These are phyloP conservation scores for Aporophyla lueneburgensis DNA, from an alignment of 2,888 invertebrate species.

Conservation along the genomic window DNA sequence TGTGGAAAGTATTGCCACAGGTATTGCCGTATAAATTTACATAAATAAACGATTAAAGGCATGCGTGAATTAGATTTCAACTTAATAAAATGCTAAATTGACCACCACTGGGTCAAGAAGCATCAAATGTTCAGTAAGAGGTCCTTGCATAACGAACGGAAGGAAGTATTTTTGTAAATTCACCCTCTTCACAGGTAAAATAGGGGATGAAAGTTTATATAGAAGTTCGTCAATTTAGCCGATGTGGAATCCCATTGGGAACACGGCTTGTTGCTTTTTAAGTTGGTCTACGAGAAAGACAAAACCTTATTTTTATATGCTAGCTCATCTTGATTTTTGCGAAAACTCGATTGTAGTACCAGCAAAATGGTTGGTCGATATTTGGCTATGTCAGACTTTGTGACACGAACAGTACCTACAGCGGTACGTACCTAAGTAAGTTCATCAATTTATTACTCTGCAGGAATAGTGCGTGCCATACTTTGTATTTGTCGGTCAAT, in stretches of 20 bases:
- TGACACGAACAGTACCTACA: constrained; percentile 16
- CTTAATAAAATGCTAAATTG: not conserved
- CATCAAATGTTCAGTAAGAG: not conserved
- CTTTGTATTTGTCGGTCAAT: constrained; percentile 31
- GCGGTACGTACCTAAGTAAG: not conserved
- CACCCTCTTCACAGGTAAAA: not conserved
- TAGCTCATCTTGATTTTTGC: constrained; percentile 3
- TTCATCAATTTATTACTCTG: constrained; percentile 22
- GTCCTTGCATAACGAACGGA: not conserved
- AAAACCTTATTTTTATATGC: not conserved
- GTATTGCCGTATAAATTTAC: not conserved
- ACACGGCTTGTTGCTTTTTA: not conserved
- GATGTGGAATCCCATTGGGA: not conserved
- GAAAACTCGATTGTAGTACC: constrained; percentile 1
- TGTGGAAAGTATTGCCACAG: not conserved
- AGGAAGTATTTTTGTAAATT: not conserved
- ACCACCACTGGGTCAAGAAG: not conserved
- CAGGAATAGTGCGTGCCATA: constrained; percentile 9
- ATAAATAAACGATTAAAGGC: not conserved
- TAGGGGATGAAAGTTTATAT: not conserved
- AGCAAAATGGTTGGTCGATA: constrained; percentile 28
- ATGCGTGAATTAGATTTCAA: not conserved
- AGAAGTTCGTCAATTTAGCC: not conserved
- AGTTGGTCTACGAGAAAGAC: not conserved
- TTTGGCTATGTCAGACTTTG: constrained; percentile 21